Evolutionary conservation across 2,113 vertebrate species (phyloP).

Genomic region (Lycocorax pyrrhopterus): DNA sequence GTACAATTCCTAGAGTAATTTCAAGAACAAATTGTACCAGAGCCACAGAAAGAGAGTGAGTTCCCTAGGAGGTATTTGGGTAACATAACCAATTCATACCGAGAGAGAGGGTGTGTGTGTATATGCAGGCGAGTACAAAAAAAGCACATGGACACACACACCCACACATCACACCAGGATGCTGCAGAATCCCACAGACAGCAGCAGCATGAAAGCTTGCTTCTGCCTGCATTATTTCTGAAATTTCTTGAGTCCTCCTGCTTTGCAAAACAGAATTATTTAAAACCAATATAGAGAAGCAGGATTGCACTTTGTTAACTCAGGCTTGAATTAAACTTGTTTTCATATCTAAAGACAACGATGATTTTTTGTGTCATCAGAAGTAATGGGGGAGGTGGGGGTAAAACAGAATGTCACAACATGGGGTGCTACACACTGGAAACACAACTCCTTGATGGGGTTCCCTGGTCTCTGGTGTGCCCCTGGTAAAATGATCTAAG

Average conservation of each 20-base stretch:
- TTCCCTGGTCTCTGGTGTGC: constrained; percentile 71
- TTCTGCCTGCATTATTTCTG: constrained; percentile 2
- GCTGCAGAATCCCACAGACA: constrained; percentile 13
- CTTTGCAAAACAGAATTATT: constrained; percentile 18
- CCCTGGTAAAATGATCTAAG: constrained; percentile 85
- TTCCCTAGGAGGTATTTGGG: constrained; percentile 28
- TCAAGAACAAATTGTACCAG: constrained; percentile 36
- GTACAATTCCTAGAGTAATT: constrained; percentile 25
- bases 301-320: constrained; percentile 56
- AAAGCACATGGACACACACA: not conserved
- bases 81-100: constrained; percentile 2
- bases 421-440: constrained; percentile 73
- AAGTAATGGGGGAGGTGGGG: not conserved
- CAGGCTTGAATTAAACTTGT: constrained; percentile 75
- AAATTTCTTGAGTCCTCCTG: not conserved
- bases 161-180: not conserved
- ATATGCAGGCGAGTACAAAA: not conserved
- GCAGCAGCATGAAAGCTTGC: not conserved
- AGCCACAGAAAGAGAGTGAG: constrained; percentile 8
- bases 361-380: constrained; percentile 51
- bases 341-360: constrained; percentile 77
- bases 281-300: not conserved
- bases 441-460: constrained; percentile 69
- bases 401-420: constrained; percentile 76
- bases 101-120: not conserved